Percentiles rank a stretch among this genome's conserved stretches.
These are phyloP conservation scores for Beroe forskalii DNA, from an alignment of 37 sponge, comb jelly and placozoan species.

Conservation along the genomic window DNA sequence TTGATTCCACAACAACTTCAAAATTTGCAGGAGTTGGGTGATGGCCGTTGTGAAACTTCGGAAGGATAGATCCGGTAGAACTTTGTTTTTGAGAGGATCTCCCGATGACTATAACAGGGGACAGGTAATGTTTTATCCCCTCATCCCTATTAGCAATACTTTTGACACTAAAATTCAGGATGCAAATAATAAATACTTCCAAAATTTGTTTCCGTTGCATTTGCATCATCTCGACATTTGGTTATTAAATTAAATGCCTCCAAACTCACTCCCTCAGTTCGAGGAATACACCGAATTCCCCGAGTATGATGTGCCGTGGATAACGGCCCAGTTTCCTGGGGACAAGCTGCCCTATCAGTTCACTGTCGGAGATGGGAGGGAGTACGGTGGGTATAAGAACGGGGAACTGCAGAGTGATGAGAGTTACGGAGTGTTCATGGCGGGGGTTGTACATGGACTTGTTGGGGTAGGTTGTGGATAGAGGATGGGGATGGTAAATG, in stretches of 20 bases:
- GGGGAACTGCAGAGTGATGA: not conserved
- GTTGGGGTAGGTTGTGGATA: constrained; percentile 10
- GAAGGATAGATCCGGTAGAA: not conserved
- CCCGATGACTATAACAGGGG: too few relatives aligned
- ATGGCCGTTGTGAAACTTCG: not conserved
- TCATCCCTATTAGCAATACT: too few relatives aligned
- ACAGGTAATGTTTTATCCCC: too few relatives aligned
- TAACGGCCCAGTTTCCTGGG: not conserved
- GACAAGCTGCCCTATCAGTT: not conserved
- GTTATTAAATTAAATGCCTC: not conserved
- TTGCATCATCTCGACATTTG: too few relatives aligned
- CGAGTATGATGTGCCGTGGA: not conserved
- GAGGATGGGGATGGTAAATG: too few relatives aligned
- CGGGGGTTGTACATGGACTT: not conserved
- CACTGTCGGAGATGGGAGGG: not conserved
- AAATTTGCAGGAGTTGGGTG: not conserved
- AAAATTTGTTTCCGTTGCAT: too few relatives aligned
- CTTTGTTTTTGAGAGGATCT: not conserved
- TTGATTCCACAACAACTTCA: too few relatives aligned
- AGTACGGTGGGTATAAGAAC: not conserved
- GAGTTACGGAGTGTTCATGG: constrained; percentile 14
- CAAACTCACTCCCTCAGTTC: not conserved
- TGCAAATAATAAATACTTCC: too few relatives aligned
- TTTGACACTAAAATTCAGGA: too few relatives aligned
- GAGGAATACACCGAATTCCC: not conserved